Conservation (phyloP, 2,888 invertebrate genomes). For the Drosophila borborema region DNA sequence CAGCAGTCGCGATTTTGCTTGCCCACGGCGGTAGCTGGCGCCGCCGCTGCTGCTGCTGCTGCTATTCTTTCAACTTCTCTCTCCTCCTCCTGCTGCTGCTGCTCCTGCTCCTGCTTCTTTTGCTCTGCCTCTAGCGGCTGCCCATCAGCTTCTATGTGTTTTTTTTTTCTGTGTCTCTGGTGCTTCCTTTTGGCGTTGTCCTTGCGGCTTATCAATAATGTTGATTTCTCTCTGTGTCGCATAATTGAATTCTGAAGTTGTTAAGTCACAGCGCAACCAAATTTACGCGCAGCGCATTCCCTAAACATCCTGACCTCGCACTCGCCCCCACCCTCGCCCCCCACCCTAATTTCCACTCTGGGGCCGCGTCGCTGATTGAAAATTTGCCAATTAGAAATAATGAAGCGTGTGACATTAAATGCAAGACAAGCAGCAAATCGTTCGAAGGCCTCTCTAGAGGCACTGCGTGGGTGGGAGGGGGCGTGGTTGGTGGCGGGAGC, state of each 20-base stretch:
- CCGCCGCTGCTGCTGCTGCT: not conserved
- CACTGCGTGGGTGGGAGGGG: not conserved
- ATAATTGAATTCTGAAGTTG: conserved; percentile 82
- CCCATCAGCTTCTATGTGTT: conserved; percentile 11
- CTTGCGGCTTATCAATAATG: conserved; percentile 83
- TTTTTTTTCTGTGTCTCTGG: conserved; percentile 17
- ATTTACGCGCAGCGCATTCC: conserved; percentile 72
- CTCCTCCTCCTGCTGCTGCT: not conserved
- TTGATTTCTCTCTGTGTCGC: conserved; percentile 81
- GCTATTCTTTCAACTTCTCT: not conserved
- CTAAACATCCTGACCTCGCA: conserved; percentile 21
- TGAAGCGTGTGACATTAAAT: conserved; percentile 81
- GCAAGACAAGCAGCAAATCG: conserved; percentile 79
- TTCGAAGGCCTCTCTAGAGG: conserved; percentile 46
- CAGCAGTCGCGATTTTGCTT: conserved; percentile 29
- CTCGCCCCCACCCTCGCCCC: not conserved
- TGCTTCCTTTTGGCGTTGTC: conserved; percentile 63
- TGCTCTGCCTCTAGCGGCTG: conserved; percentile 19
- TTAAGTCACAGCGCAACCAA: conserved; percentile 76
- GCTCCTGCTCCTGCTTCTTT: not conserved
- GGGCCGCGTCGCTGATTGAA: conserved; percentile 69
- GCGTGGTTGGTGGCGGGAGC: not conserved
- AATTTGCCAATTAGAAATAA: conserved; percentile 80
- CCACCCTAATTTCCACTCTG: conserved; percentile 13
- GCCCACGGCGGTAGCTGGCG: conserved; percentile 20